These are phyloP conservation scores for Latrodectus hesperus DNA, from an alignment of 2,888 invertebrate genomes.

Conservation along the genomic window DNA sequence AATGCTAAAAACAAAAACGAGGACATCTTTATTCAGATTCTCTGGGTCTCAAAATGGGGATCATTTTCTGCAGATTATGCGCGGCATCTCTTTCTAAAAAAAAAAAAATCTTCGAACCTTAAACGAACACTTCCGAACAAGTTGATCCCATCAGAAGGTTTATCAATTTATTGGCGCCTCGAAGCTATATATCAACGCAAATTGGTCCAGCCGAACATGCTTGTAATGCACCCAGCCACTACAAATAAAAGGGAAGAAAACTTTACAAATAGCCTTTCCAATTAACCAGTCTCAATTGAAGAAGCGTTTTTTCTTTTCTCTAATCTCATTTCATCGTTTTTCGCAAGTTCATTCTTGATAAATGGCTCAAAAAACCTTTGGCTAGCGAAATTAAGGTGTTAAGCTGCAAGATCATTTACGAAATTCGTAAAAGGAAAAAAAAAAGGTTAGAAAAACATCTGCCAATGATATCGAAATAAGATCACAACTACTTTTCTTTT, in stretches of 20 bases:
- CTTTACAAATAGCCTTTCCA: conserved; percentile 46
- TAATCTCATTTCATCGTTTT: neutral
- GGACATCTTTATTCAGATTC: neutral
- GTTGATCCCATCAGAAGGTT: conserved; percentile 40
- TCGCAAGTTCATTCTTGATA: neutral
- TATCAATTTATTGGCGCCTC: conserved; percentile 56
- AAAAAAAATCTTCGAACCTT: too few species aligned
- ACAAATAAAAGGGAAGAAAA: conserved; percentile 31
- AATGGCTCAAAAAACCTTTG: neutral
- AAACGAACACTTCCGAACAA: neutral
- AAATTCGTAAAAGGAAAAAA: neutral
- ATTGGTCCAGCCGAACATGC: conserved; percentile 47
- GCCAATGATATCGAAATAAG: neutral
- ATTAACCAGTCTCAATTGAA: conserved; percentile 40
- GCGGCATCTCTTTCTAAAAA: conserved; percentile 4
- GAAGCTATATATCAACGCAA: conserved; percentile 59
- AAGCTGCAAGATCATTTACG: too few species aligned
- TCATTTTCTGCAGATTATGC: conserved; percentile 10
- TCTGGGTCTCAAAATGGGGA: neutral
- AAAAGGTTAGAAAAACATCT: neutral
- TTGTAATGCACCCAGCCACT: conserved; percentile 53
- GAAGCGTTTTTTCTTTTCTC: neutral
- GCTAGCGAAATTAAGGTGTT: too few species aligned
- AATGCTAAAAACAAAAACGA: neutral
- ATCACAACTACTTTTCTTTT: too few species aligned